A percentile compares a stretch with the other conserved stretches of the same genome.
Conservation (phyloP, 2,888 invertebrate genomes). For the Perdita meconis region DNA sequence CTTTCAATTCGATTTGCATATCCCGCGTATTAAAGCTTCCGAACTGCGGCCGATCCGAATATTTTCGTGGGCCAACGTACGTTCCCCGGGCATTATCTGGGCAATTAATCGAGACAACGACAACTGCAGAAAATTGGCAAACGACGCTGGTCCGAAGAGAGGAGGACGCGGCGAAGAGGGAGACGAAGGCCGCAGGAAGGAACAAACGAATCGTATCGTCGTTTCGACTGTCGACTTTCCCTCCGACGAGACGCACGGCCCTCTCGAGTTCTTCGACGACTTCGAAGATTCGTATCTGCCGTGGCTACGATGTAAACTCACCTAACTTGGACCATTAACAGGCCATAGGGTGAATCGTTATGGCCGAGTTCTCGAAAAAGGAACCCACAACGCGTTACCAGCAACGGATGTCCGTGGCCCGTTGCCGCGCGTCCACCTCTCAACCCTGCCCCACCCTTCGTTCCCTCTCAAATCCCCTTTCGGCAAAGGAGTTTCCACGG, state of each 20-base stretch:
- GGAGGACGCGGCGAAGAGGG: no score
- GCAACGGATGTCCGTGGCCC: constrained; percentile 56
- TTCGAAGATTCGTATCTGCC: constrained; percentile 65
- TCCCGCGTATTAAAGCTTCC: background rate
- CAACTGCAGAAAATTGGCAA: constrained; percentile 49
- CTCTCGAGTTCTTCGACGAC: constrained; percentile 61
- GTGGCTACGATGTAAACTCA: constrained; percentile 59
- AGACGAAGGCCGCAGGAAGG: constrained; percentile 24
- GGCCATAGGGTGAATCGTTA: constrained; percentile 70
- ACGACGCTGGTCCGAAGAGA: constrained; percentile 8
- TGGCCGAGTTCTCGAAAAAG: constrained; percentile 63
- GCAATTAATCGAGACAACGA: constrained; percentile 56
- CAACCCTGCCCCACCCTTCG: constrained; percentile 12
- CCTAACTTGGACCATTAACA: constrained; percentile 73
- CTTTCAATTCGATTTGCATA: constrained; percentile 14
- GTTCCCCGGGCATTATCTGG: constrained; percentile 47
- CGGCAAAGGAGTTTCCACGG: constrained; percentile 38
- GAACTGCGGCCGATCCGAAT: background rate
- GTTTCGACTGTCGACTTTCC: constrained; percentile 7
- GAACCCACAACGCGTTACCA: constrained; percentile 63
- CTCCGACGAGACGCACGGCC: constrained; percentile 3
- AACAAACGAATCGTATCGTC: constrained; percentile 53
- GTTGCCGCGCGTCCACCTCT: constrained; percentile 33
- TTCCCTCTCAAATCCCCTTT: constrained; percentile 1
- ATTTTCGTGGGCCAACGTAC: constrained; percentile 2